phyloP scores from a whole-genome alignment of 2,113 vertebrate species.

The Chlorodrepanis virens region DNA sequence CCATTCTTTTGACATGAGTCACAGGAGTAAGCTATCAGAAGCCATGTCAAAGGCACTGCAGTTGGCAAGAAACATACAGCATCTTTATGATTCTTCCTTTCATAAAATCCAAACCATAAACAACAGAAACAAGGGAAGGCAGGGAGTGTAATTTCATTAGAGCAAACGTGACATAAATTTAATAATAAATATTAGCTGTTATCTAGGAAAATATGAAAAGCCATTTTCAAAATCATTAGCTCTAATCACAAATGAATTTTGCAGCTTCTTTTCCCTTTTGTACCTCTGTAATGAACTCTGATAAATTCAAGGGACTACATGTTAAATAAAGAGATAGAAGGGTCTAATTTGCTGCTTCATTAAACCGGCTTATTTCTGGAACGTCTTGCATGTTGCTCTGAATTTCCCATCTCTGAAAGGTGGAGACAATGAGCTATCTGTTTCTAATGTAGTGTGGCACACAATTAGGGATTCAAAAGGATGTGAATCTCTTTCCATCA shows the following conservation, averaged over 20 bases:
- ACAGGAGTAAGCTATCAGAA: constrained; percentile 31
- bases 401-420: constrained; percentile 70
- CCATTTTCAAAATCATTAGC: constrained; percentile 72
- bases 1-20: constrained; percentile 35
- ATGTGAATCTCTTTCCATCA: constrained; percentile 75
- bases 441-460: constrained; percentile 73
- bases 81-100: constrained; percentile 13
- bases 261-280: constrained; percentile 65
- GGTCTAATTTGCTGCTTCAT: constrained; percentile 81
- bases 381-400: constrained; percentile 67
- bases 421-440: constrained; percentile 67
- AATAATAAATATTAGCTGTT: constrained; percentile 69
- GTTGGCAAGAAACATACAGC: not conserved
- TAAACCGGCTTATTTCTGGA: constrained; percentile 76
- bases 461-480: constrained; percentile 75
- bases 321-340: constrained; percentile 82
- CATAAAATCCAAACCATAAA: constrained; percentile 50
- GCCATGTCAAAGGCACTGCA: not conserved
- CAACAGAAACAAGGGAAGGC: constrained; percentile 44
- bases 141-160: constrained; percentile 60
- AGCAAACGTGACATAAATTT: constrained; percentile 52
- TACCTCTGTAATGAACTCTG: constrained; percentile 71
- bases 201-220: constrained; percentile 64
- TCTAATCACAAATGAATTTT: constrained; percentile 73
- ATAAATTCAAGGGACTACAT: constrained; percentile 73